These are phyloP conservation scores for Varanus salvator DNA, from an alignment of 2,113 vertebrate genomes.

Conservation along the genomic window DNA sequence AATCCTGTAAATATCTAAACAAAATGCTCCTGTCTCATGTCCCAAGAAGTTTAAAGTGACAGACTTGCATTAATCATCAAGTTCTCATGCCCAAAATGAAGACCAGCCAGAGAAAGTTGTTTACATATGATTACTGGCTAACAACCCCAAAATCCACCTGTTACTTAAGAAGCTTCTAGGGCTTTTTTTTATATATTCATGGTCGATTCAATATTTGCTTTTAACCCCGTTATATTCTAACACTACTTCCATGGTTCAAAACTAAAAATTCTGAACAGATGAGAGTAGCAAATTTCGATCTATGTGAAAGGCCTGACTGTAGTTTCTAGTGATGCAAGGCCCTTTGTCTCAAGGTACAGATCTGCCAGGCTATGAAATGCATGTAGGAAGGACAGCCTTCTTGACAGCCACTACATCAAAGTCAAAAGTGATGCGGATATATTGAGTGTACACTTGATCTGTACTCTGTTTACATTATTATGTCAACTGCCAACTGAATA, in stretches of 20 bases:
- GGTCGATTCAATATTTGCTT: too few relatives aligned
- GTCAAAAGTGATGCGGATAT: neutral
- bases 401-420: neutral
- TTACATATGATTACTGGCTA: neutral
- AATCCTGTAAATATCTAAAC: too few relatives aligned
- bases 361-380: neutral
- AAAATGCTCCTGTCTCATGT: neutral
- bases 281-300: neutral
- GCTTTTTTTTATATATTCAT: neutral
- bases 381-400: neutral
- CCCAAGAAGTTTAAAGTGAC: neutral
- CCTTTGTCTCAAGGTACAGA: neutral
- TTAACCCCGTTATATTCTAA: neutral
- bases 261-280: neutral
- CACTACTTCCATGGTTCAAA: neutral
- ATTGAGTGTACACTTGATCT: neutral
- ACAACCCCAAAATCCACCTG: neutral
- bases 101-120: rapidly evolving
- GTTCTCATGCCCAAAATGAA: rapidly evolving
- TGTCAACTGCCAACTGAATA: neutral
- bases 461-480: neutral
- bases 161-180: neutral
- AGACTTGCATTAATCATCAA: rapidly evolving
- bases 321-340: neutral
- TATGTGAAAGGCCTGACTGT: neutral